Conservation (phyloP, 2,797 vertebrate genomes). For the Tragopan temminckii region DNA sequence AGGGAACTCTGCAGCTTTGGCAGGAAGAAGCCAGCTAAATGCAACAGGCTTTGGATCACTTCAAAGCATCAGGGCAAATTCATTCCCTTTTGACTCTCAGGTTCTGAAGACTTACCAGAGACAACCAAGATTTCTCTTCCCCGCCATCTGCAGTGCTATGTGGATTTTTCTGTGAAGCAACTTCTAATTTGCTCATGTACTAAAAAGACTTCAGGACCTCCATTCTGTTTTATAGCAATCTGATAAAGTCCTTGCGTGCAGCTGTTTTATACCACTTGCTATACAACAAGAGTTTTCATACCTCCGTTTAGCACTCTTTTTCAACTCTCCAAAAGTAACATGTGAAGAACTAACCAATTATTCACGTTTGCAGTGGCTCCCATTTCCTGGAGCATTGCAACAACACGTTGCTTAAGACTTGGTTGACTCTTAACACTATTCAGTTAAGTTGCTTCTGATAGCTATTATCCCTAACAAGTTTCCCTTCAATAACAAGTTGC, state of each 20-base stretch:
- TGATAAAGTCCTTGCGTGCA: background rate
- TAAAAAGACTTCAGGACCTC: background rate
- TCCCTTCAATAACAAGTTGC: constrained; percentile 74
- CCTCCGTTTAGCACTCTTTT: background rate
- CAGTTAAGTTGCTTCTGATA: constrained; percentile 43
- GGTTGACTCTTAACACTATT: constrained; percentile 14
- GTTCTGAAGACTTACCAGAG: background rate
- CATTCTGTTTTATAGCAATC: background rate
- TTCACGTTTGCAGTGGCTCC: background rate
- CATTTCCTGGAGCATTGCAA: background rate
- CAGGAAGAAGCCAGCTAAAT: background rate
- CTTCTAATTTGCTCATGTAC: background rate
- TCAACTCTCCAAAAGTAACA: background rate
- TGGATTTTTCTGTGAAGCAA: background rate
- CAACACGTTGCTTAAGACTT: background rate
- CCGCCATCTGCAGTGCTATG: accelerated
- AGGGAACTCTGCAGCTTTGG: background rate
- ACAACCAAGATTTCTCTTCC: background rate
- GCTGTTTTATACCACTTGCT: background rate
- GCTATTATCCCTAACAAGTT: constrained; percentile 71
- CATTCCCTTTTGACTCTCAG: background rate
- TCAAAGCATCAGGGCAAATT: background rate
- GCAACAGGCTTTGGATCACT: background rate
- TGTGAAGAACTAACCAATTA: background rate
- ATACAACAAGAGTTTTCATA: accelerated